Evolutionary conservation across 2,797 vertebrate species (phyloP).

Genomic region (Pelodytes ibericus): DNA sequence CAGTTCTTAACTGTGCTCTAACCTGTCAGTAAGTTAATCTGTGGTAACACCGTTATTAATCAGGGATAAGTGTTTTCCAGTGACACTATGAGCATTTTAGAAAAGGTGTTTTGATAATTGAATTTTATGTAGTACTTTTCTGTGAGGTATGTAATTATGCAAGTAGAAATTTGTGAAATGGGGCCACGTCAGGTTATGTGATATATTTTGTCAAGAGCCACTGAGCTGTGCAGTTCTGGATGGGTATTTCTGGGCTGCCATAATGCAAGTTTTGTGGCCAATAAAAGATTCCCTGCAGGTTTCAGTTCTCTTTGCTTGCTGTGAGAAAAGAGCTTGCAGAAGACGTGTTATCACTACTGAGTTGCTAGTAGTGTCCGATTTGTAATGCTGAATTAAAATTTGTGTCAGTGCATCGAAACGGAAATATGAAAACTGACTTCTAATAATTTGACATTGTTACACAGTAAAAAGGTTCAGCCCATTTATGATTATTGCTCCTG

Average conservation of each 20-base stretch:
- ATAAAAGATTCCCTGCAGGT: conserved; percentile 33
- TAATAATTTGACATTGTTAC: background rate
- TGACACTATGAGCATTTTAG: too few relatives aligned
- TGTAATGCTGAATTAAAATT: background rate
- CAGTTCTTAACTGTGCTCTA: too few relatives aligned
- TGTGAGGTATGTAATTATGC: conserved; percentile 36
- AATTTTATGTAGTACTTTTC: background rate
- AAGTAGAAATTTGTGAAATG: conserved; percentile 47
- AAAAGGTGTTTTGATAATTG: too few relatives aligned
- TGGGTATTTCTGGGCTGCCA: conserved; percentile 17
- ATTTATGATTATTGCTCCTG: background rate
- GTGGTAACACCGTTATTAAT: too few relatives aligned
- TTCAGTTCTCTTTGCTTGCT: conserved; percentile 15
- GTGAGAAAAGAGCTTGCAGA: conserved; percentile 8
- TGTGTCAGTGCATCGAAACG: background rate
- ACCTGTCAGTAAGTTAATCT: too few relatives aligned
- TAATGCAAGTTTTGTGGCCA: conserved; percentile 7
- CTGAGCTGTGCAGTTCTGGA: conserved; percentile 36
- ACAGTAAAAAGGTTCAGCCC: background rate
- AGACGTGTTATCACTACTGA: conserved; percentile 22
- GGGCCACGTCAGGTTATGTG: conserved; percentile 32
- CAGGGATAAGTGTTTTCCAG: too few relatives aligned
- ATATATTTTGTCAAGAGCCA: conserved; percentile 23
- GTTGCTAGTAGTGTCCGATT: background rate
- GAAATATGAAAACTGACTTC: background rate